phyloP scores from a whole-genome alignment of 64 coral and sea anemone species.

The Pachyseris speciosa region DNA sequence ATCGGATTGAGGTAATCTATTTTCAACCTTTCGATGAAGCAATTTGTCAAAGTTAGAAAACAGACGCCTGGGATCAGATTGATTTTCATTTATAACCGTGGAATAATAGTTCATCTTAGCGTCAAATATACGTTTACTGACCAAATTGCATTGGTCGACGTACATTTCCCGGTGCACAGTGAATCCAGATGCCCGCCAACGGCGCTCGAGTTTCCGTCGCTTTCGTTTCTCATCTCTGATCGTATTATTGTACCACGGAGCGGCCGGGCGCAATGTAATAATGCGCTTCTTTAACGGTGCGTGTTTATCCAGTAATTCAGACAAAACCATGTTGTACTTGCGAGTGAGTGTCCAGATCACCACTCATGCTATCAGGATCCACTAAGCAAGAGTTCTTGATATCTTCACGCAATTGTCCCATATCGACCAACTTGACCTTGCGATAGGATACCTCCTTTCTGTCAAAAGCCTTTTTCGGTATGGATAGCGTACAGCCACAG shows the following conservation, averaged over 20 bases:
- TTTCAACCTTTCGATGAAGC: too few species aligned
- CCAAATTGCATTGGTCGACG: too few species aligned
- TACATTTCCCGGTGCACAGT: too few species aligned
- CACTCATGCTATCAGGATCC: background rate
- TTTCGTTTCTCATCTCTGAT: too few species aligned
- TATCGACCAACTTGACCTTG: conserved; percentile 29
- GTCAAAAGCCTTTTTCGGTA: conserved; percentile 24
- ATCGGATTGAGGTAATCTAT: too few species aligned
- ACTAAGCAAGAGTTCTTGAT: conserved; percentile 22
- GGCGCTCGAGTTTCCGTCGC: too few species aligned
- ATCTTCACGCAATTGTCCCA: background rate
- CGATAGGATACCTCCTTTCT: conserved; percentile 37
- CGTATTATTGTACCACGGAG: background rate
- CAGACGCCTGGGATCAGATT: too few species aligned
- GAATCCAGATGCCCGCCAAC: too few species aligned
- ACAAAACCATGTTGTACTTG: background rate
- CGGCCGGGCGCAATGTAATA: background rate
- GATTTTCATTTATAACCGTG: too few species aligned
- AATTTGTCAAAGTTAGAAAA: too few species aligned
- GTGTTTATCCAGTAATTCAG: background rate
- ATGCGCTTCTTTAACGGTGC: background rate
- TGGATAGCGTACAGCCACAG: conserved; percentile 23
- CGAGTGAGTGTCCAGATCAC: background rate
- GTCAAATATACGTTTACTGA: too few species aligned
- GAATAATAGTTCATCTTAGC: too few species aligned